Conservation (phyloP, 2,797 vertebrate species). For the Oreochromis mossambicus region DNA sequence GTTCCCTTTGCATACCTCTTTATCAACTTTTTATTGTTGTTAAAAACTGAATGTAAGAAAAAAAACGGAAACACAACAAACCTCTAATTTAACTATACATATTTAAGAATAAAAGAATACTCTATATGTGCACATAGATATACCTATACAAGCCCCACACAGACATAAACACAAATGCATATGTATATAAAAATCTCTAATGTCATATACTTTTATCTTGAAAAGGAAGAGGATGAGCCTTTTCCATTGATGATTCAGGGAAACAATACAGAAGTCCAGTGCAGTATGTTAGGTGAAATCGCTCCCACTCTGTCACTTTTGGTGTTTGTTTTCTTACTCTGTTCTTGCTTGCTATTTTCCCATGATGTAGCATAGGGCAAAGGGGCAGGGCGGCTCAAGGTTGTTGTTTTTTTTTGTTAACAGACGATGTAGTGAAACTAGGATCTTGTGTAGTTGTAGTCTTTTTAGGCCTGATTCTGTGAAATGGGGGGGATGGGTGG, state of each 20-base stretch:
- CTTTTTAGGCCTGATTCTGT: constrained; percentile 63
- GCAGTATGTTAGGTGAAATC: constrained; percentile 63
- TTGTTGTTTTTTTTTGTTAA: not conserved
- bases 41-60: constrained; percentile 76
- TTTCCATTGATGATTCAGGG: constrained; percentile 78
- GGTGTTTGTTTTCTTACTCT: constrained; percentile 49
- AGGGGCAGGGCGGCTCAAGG: constrained; percentile 16
- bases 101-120: constrained; percentile 73
- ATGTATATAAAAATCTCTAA: constrained; percentile 78
- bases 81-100: constrained; percentile 75
- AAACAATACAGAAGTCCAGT: constrained; percentile 72
- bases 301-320: constrained; percentile 56
- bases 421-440: constrained; percentile 53
- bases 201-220: constrained; percentile 73
- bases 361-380: constrained; percentile 69
- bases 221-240: constrained; percentile 72
- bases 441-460: constrained; percentile 61
- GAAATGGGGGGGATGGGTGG: constrained; percentile 13
- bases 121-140: constrained; percentile 73
- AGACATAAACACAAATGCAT: constrained; percentile 67
- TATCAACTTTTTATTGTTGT: constrained; percentile 58
- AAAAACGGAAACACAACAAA: constrained; percentile 69
- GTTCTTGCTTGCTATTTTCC: constrained; percentile 50
- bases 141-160: constrained; percentile 68
- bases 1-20: constrained; percentile 39